A percentile compares a stretch with the other conserved stretches of the same genome.
These are phyloP conservation scores for Eupithecia insigniata DNA, from an alignment of 2,888 invertebrate species.

Conservation along the genomic window DNA sequence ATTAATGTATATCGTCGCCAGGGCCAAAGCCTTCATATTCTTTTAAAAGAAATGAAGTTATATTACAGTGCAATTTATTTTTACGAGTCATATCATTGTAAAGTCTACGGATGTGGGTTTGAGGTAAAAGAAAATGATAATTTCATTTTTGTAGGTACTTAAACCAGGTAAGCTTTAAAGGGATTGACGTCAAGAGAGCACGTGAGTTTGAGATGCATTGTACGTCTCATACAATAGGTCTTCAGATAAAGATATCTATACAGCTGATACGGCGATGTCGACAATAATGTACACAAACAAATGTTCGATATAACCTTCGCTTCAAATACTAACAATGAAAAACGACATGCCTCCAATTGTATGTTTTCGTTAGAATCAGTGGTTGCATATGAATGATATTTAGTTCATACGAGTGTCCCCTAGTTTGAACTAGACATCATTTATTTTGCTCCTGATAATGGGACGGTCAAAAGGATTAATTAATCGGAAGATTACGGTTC, in stretches of 20 bases:
- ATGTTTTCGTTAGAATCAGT: constrained; percentile 20
- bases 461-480: constrained; percentile 39
- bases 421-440: too few relatives aligned
- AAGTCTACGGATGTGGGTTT: constrained; percentile 20
- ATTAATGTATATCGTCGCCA: constrained; percentile 34
- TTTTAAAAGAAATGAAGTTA: constrained; percentile 12
- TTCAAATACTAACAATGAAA: constrained; percentile 15
- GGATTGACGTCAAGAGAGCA: constrained; percentile 38
- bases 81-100: constrained; percentile 14
- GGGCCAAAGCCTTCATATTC: constrained; percentile 28
- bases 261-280: constrained; percentile 19
- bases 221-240: constrained; percentile 21
- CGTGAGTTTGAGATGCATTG: constrained; percentile 35
- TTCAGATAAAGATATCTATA: constrained; percentile 29
- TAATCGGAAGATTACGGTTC: constrained; percentile 39
- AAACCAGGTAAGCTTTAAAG: neutral
- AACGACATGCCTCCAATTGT: constrained; percentile 18
- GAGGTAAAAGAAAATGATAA: constrained; percentile 24
- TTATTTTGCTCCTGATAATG: too few relatives aligned
- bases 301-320: constrained; percentile 18
- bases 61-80: neutral
- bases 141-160: constrained; percentile 1
- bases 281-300: constrained; percentile 27
- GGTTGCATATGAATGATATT: constrained; percentile 14
- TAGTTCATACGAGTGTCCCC: constrained; percentile 26